Evolutionary conservation across 35 echinoderm and acorn worm genomes (phyloP), one percentile per base, ranked within the genome.

Genomic region (Antedon bifida): DNA sequence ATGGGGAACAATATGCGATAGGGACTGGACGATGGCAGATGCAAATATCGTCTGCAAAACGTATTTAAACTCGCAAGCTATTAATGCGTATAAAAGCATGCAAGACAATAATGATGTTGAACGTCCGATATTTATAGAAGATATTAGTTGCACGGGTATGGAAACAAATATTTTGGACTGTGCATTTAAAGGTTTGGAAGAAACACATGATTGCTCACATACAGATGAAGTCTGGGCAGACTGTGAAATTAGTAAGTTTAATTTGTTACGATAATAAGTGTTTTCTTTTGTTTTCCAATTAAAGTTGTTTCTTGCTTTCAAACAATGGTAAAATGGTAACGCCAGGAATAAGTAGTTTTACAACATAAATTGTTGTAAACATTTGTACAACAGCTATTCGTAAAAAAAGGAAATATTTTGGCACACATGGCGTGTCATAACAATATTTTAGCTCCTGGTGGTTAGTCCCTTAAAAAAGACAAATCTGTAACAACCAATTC

Each of bases 1-100:
- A 0, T 88, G 87, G 87, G 87, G 87, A 77, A 83, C 87, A 32
- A 38, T 88, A 3, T 88, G 87, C 30, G 80, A 88, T n/a, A 5
- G 34, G 0, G 29, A 26, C 19, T 88, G 80, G 80, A 81, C 82
- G 26, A 46, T 83, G 0, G 38, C 29, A 3, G 87, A 82, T 73
- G 87, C 87, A 2, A 39, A 76, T 11, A 75, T 88, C 30, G 80
- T 83, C 9, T 88, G 87, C 76, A 64, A 64, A 21, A 64, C 19
- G 9, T 64, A 19, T 21, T 2, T 64, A 23, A 26, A 26, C 51
- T 19, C 51, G 26, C 5, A 64, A 2, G 51, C 51, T 12, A 64
- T 64, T 16, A 21, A 64, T 23, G 51, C 23, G 19, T 64, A 64
- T 26, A 64, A 64, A 64, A 64, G 51, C 51, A 64, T 21, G 26